Evolutionary conservation across 1,140 invertebrate genomes (phyloP), one percentile per base, ranked within the genome.

Genomic region (Nymphalis io): DNA sequence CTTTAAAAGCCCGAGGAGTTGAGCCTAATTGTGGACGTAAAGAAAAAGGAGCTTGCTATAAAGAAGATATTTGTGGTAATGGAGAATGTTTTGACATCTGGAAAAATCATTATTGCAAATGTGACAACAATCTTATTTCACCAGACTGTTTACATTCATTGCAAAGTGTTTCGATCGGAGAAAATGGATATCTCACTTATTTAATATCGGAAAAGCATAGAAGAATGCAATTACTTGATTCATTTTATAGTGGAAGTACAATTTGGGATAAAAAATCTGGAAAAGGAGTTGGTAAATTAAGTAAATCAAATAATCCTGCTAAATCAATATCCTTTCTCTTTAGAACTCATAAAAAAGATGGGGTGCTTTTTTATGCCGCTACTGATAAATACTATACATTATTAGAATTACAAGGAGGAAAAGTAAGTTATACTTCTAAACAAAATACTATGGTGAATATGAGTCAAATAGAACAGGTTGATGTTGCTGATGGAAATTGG

Each of bases 301-400:
- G 86, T 18, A 92, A 91, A 78, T 82, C 90, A 39, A 85, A 82
- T 42, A 85, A 82, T 64, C 82, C 84, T 33, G 92, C 94, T 0
- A 98, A 98, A 85, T 94, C 93, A 12, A 90, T 98, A 1, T 95
- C 95, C 53, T 91, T 99, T n/a, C 93, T 95, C 70, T 98, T 98
- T 80, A 93, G 96, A 78, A 98, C 97, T 0, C 93, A 95, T 1
- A 94, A 94, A 80, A 91, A 93, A 40, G 93, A 96, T 80, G 97
- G 97, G 10, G 90, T 98, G 12, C 83, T 99, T 2, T 93, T 98
- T 63, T 96, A 96, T 81, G 94, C 96, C 0, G 96, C 96, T 0
- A 97, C 96, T 4, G 96, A 97, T 79, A 96, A 97, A 82, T 96
- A 98, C 88, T 98, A 94, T 81, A 98, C 97, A 15, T 93, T 96